Base-by-base conservation (phyloP, 2,113 vertebrate genomes). In the Periophthalmodon schlosseri region DNA sequence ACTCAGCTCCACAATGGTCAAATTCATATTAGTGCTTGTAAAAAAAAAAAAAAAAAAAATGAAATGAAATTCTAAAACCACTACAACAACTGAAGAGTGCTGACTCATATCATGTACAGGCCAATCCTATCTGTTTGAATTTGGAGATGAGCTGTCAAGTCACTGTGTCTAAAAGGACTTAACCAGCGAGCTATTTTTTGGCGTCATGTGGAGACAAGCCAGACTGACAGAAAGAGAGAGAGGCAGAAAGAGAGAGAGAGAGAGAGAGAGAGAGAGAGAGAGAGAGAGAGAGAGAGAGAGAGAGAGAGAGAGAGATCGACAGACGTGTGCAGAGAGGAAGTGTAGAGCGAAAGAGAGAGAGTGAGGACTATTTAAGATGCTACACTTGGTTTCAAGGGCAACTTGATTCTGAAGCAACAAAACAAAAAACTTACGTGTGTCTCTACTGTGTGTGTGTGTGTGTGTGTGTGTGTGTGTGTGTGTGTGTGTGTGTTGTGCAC, bases 311-410 rank as follows among this genome's bases (percentile, higher is more conserved):
- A 12, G 14, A 47, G 14, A 61, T 0, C 9, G 2, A 70, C 0
- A 66, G 46, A 68, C 0, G 33, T 2, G 70, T 16, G 15, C 10
- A 63, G 21, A 54, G 39, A 58, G 28, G 21, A 4, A 46, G 12
- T 72, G n/a, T 2, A 28, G 28, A 28, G 28, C 28, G 10, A 73
- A n/a, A 52, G 47, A 5, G 20, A 69, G 39, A 67, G 16, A 47
- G 18, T 86, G 77, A 15, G 9, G 74, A 73, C 50, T 80, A 23
- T 70, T 88, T 75, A 78, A 86, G 70, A 87, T 86, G 78, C 82
- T 76, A 36, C 46, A 76, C 86, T 79, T 75, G 70, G 75, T 87
- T 88, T 90, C 87, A 91, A 90, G 86, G 87, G 77, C 85, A 88
- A 80, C 82, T 75, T 56, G 28, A 79, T 77, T 85, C 71, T 80